A percentile compares a stretch with the other conserved stretches of the same genome.
These are phyloP conservation scores for Petrocephalus sullivani DNA, from an alignment of 2,797 vertebrate species.

Conservation along the genomic window DNA sequence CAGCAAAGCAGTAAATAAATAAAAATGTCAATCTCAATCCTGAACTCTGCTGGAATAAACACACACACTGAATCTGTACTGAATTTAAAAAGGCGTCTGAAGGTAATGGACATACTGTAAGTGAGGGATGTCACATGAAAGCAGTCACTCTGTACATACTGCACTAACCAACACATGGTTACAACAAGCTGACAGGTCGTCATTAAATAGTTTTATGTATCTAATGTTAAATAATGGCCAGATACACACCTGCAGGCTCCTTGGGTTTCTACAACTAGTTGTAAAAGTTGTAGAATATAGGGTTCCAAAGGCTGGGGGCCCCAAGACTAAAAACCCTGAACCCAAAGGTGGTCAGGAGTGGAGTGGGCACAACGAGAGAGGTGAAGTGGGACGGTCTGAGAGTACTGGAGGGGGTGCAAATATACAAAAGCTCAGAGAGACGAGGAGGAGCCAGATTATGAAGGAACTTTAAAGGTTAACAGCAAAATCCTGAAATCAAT, in stretches of 20 bases:
- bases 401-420: too few relatives aligned
- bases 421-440: too few relatives aligned
- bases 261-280: not conserved
- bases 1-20: constrained; percentile 38
- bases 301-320: too few relatives aligned
- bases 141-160: not conserved
- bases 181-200: too few relatives aligned
- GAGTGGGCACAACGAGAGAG: too few relatives aligned
- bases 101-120: not conserved
- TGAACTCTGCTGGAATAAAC: not conserved
- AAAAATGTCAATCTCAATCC: not conserved
- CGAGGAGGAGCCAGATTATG: too few relatives aligned
- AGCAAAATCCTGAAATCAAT: too few relatives aligned
- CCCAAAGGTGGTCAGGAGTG: too few relatives aligned
- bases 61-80: not conserved
- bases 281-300: too few relatives aligned
- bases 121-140: not conserved
- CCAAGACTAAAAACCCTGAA: too few relatives aligned
- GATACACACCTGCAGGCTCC: not conserved
- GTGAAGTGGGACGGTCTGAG: too few relatives aligned
- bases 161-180: not conserved
- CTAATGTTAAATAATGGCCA: not conserved
- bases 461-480: too few relatives aligned
- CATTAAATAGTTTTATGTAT: not conserved
- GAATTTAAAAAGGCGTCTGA: not conserved